Evolutionary conservation across 2,113 vertebrate genomes (phyloP), one percentile per base, ranked within the genome.

Genomic region (Chlorocebus sabaeus): DNA sequence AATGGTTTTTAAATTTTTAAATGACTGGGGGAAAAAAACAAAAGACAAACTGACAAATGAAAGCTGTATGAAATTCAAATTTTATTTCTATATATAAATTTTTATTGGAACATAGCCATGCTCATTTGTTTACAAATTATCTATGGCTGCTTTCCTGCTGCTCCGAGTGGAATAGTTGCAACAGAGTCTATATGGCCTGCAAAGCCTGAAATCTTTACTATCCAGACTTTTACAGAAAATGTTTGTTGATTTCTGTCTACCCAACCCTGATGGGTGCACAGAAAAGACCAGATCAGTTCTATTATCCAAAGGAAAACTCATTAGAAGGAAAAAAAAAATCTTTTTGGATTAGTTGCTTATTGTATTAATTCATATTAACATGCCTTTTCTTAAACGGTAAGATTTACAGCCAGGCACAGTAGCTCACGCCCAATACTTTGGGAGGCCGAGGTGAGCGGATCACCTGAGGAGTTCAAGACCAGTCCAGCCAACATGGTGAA

Each of bases 11-110:
- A 81, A 9, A 83, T 78, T 88, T 95, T 73, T 81, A 52, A 93
- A 43, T 68, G 40, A 73, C 68, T 59, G 75, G 7, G 14, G 23
- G 40, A 6, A 45, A 27, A 32, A n/a, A 79, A 70, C 55, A 84
- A 75, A 86, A 80, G 35, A 73, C 64, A 3, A 79, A 55, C 5
- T 57, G 70, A 76, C 13, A 72, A 9, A 25, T 57, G 45, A 89
- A 95, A 83, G 67, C 40, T 80, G 59, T 3, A 78, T 30, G 38
- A 85, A 68, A 96, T 86, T 89, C 59, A 90, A 68, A 95, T 97
- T 81, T 94, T 48, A 93, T 16, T n/a, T 52, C 38, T 92, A 75
- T 45, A 93, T 95, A 91, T 88, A 90, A 81, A 45, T 48, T 82
- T 88, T 38, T 13, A 76, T 43, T 79, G 75, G 80, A 86, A 79